Conservation (phyloP, 2,113 vertebrate species). For the Hemiprocne comata region DNA sequence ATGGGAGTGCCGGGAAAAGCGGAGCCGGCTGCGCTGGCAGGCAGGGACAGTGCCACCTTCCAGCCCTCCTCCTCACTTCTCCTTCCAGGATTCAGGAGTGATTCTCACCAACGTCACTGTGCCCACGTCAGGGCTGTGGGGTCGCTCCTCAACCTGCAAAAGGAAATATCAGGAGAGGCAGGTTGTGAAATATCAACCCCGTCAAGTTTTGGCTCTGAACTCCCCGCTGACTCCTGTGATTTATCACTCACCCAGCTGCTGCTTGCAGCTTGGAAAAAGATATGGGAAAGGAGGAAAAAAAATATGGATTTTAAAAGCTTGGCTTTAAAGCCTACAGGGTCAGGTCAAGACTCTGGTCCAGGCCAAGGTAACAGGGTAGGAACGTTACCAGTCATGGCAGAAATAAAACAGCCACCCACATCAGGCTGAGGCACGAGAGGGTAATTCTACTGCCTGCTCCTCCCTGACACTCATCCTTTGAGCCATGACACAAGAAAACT, state of each 20-base stretch:
- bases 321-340: background rate
- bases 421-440: fast-evolving
- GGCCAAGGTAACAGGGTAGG: background rate
- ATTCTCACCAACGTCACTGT: background rate
- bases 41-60: background rate
- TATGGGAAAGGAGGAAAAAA: fast-evolving
- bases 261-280: background rate
- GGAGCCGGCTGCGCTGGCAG: background rate
- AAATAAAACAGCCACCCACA: background rate
- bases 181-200: background rate
- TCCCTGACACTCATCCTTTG: background rate
- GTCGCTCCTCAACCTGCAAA: background rate
- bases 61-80: background rate
- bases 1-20: background rate
- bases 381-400: fast-evolving
- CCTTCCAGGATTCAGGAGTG: background rate
- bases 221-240: background rate
- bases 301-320: background rate
- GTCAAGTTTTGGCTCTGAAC: background rate
- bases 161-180: background rate
- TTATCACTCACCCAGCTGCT: background rate
- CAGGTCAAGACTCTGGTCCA: background rate
- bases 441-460: background rate
- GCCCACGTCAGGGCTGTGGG: background rate
- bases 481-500: background rate